Evolutionary conservation across 2,888 invertebrate genomes (phyloP).

Genomic region (Parnassius mnemosyne): DNA sequence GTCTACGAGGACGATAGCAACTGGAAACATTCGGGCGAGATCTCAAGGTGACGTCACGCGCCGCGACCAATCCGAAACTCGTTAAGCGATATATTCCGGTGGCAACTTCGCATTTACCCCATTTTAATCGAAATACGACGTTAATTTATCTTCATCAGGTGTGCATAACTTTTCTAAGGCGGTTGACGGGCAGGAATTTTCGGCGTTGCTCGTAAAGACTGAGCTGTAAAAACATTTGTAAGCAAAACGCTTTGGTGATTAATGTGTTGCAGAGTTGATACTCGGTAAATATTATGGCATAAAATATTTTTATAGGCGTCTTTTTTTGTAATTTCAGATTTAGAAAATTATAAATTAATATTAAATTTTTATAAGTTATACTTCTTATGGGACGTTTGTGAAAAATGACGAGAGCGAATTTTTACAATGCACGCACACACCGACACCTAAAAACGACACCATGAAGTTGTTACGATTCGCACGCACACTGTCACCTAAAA

Average conservation of each 20-base stretch:
- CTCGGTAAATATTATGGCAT: no score
- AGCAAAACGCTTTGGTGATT: conserved; percentile 21
- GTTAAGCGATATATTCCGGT: conserved; percentile 58
- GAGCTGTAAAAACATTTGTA: conserved; percentile 22
- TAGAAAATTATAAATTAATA: no score
- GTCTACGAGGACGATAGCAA: conserved; percentile 36
- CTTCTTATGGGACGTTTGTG: no score
- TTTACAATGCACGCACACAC: no score
- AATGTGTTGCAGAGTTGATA: conserved; percentile 9
- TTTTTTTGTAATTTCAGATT: no score
- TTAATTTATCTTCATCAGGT: conserved; percentile 29
- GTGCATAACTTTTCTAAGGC: conserved; percentile 11
- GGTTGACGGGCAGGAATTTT: conserved; percentile 32
- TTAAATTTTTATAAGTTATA: no score
- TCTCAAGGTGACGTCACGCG: conserved; percentile 46
- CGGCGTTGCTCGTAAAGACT: conserved; percentile 1
- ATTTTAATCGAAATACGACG: conserved; percentile 54
- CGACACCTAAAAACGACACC: no score
- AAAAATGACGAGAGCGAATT: no score
- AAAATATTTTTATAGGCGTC: no score
- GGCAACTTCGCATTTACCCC: conserved; percentile 66
- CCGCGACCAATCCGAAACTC: conserved; percentile 73
- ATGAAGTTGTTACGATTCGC: no score
- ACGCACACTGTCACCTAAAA: no score
- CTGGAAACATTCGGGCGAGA: conserved; percentile 61